These are phyloP conservation scores for Rhineura floridana DNA, from an alignment of 2,113 vertebrate species.

Conservation along the genomic window DNA sequence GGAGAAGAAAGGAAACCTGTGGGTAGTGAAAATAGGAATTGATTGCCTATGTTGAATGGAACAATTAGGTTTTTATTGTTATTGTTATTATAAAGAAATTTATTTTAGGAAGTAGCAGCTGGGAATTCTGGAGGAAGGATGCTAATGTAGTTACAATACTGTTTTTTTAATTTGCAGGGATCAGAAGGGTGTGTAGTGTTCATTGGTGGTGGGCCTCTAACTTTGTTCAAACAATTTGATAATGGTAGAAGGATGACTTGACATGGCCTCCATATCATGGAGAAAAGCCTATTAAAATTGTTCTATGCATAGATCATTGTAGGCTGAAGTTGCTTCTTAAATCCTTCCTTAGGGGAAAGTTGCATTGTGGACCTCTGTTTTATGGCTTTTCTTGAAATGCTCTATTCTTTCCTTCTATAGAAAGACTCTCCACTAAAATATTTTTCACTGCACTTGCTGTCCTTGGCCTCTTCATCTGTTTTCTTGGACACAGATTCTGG, in stretches of 20 bases:
- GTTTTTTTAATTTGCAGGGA: not conserved
- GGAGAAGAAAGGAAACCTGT: not conserved
- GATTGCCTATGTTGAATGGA: not conserved
- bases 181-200: not conserved
- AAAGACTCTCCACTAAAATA: conserved; percentile 86
- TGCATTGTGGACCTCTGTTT: not conserved
- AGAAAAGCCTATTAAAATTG: not conserved
- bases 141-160: not conserved
- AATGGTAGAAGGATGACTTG: not conserved
- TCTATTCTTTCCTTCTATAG: conserved; percentile 66
- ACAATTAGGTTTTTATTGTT: not conserved
- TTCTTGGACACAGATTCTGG: conserved; percentile 93
- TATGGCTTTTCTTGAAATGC: not conserved
- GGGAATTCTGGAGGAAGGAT: not conserved
- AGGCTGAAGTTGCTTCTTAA: not conserved
- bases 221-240: not conserved
- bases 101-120: not conserved
- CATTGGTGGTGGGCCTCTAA: not conserved
- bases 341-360: not conserved
- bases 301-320: not conserved
- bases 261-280: not conserved
- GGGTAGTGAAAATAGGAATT: not conserved
- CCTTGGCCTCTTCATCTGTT: conserved; percentile 90
- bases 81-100: not conserved
- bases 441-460: conserved; percentile 87